Conservation (phyloP, 1,140 invertebrate genomes). For the Lordiphosa mommai region DNA sequence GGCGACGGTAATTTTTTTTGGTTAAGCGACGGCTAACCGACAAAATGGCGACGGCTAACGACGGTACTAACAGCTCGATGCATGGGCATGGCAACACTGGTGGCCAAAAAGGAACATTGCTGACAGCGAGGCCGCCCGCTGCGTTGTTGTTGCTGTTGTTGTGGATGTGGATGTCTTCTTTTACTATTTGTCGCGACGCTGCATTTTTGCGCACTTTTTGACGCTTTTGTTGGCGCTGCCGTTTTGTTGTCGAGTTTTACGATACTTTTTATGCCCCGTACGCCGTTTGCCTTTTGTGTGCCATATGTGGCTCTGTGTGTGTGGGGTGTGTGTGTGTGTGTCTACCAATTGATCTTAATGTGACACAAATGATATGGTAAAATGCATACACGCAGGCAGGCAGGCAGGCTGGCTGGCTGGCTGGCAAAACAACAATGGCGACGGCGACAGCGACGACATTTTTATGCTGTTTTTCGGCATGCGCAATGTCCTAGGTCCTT, state of each 20-base stretch:
- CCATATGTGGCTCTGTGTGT: constrained; percentile 2
- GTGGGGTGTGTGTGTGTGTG: constrained; percentile 34
- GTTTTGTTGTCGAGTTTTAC: constrained; percentile 47
- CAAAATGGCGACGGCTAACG: constrained; percentile 47
- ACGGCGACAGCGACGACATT: constrained; percentile 56
- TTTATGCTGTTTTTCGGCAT: constrained; percentile 65
- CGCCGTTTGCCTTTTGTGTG: constrained; percentile 59
- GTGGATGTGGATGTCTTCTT: constrained; percentile 24
- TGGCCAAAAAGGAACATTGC: constrained; percentile 26
- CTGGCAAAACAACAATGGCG: constrained; percentile 47
- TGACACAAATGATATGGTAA: constrained; percentile 79
- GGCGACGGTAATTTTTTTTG: constrained; percentile 16
- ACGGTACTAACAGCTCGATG: constrained; percentile 24
- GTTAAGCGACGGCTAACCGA: constrained; percentile 18
- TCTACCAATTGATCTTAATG: constrained; percentile 79
- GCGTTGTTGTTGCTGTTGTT: constrained; percentile 34
- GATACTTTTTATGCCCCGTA: constrained; percentile 56
- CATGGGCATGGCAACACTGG: constrained; percentile 51
- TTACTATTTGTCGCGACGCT: constrained; percentile 54
- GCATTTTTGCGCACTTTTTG: constrained; percentile 72
- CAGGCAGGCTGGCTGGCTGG: constrained; percentile 47
- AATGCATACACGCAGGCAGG: constrained; percentile 46
- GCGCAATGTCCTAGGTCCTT: constrained; percentile 43
- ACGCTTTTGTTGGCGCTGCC: constrained; percentile 54
- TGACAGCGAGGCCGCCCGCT: constrained; percentile 49